Base-by-base conservation (phyloP, 2,888 invertebrate species). In the Galeruca laticollis region DNA sequence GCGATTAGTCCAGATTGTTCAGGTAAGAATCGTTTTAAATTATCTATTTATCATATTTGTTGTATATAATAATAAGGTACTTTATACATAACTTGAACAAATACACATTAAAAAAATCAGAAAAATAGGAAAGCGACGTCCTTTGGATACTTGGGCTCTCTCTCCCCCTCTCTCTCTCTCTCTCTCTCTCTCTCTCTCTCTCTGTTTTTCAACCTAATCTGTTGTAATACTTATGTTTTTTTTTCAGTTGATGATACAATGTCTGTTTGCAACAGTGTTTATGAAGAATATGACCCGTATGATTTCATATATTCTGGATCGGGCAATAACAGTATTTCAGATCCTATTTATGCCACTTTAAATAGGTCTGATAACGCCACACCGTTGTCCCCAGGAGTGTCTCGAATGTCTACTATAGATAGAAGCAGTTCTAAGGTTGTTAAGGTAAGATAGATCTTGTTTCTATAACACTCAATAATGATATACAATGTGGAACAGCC, bases 211-310 rank as follows among this genome's bases (percentile, higher is more conserved):
- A 26, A n/a, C n/a, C n/a, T n/a, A n/a, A 26, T 26, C 26, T 21
- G 13, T 15, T 56, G 9, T 15, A 57, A 31, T 31, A 11, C 13
- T n/a, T n/a, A n/a, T 21, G 11, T 43, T 13, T 13, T 61, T 59
- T 71, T 74, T 74, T 59, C 68, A 78, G 79, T 75, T 26, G 88
- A 88, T 78, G 89, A 88, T 77, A 82, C 86, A 70, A 87, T 86
- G 73, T 90, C 90, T 21, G 88, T 90, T 75, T 88, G 89, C 76
- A 88, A 87, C 70, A 91, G 91, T 62, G 90, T 93, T 74, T 93
- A 93, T 79, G 91, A 93, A 78, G 91, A 92, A 71, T 92, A 92
- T 80, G 92, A 93, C 84, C 93, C 92, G n/a, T 92, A 93, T 79
- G 93, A 93, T 82, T 93, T 92, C 82, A 89, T 93, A 83, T 91